These are phyloP conservation scores for Numenius arquata DNA, from an alignment of 2,113 vertebrate species.

Conservation along the genomic window DNA sequence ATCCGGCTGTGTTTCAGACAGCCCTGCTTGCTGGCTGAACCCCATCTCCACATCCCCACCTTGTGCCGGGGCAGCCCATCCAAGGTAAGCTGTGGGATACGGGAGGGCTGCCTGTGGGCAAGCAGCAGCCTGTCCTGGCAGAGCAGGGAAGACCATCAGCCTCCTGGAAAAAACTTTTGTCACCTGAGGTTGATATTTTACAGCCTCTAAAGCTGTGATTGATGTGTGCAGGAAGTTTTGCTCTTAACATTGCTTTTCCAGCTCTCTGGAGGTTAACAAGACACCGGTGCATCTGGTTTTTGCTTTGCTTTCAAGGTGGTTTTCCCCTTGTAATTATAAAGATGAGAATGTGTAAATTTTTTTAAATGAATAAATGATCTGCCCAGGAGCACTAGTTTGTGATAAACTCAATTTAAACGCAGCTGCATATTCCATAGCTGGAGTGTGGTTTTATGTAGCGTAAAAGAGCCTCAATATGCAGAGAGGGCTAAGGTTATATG, in stretches of 20 bases:
- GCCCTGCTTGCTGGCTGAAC: background rate
- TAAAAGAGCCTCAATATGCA: background rate
- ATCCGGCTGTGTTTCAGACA: background rate
- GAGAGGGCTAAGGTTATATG: background rate
- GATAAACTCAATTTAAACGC: background rate
- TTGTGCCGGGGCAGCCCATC: background rate
- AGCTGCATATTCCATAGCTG: background rate
- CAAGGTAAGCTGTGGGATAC: background rate
- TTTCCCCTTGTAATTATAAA: background rate
- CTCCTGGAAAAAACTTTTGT: background rate
- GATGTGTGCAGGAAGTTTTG: background rate
- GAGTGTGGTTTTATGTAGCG: background rate
- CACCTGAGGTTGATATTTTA: background rate
- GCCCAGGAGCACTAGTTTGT: background rate
- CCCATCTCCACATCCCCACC: rapidly evolving
- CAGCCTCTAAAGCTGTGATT: background rate
- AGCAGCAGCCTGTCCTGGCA: background rate
- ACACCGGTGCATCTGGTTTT: background rate
- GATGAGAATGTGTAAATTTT: background rate
- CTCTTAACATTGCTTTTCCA: background rate
- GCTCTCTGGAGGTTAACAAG: background rate
- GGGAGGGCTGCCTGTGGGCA: background rate
- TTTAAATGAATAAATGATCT: background rate
- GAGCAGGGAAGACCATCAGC: background rate
- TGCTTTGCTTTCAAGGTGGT: background rate